phyloP scores from a whole-genome alignment of 2,113 vertebrate species.

The Lophura nycthemera region DNA sequence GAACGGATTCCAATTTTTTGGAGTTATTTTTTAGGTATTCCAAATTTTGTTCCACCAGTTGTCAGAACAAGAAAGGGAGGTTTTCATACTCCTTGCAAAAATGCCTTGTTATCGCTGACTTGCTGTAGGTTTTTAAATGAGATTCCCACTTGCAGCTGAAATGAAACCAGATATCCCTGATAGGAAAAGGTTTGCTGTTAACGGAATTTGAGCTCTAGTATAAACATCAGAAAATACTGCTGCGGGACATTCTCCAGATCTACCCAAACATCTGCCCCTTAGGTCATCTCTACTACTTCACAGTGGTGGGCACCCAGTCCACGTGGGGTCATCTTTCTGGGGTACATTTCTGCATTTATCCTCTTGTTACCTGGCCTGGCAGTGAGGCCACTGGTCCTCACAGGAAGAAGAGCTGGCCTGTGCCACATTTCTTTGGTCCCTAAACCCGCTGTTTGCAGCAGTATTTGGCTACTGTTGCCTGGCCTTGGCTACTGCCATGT shows the following conservation, averaged over 20 bases:
- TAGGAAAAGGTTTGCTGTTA: background rate
- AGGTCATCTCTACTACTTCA: background rate
- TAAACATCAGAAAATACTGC: background rate
- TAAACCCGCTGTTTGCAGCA: background rate
- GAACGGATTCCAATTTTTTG: background rate
- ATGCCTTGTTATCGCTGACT: background rate
- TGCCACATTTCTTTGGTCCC: background rate
- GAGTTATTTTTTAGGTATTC: background rate
- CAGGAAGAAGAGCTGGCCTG: no score
- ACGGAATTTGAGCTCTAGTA: background rate
- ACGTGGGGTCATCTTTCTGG: background rate
- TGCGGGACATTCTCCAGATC: background rate
- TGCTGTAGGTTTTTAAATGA: background rate
- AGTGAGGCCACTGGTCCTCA: background rate
- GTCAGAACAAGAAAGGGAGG: background rate
- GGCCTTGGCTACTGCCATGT: background rate
- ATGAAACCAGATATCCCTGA: background rate
- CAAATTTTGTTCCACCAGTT: background rate
- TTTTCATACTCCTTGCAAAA: background rate
- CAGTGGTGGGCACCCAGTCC: accelerated
- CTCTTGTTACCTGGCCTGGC: background rate
- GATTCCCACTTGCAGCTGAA: background rate
- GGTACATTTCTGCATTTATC: background rate
- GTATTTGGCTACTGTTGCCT: accelerated
- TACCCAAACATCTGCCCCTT: background rate